Base-by-base conservation (phyloP, 2,113 vertebrate species). In the Mastomys natalensis region DNA sequence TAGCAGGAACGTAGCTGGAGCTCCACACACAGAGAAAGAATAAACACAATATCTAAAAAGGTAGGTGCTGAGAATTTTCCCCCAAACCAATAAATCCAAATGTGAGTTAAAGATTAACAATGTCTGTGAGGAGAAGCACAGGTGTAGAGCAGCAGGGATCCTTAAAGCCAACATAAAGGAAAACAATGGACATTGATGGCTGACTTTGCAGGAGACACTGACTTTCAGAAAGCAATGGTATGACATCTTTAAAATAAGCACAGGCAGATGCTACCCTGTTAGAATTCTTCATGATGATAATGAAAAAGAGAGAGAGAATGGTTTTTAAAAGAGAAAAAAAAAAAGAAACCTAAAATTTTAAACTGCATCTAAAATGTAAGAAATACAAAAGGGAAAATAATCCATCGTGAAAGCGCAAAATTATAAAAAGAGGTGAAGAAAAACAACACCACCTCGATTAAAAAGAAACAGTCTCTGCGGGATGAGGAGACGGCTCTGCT, bases 361-460 rank as follows among this genome's bases (percentile, higher is more conserved):
- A 43, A 70, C 60, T 45, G n/a, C 94, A 24, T 87, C 24, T 95
- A 34, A 16, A 66, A 45, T 77, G 40, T 82, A 51, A 87, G 15
- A 93, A 94, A 43, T 80, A 85, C 4, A 95, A 68, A 22, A 84
- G 62, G n/a, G 19, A 93, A 91, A 96, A 88, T 72, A 5, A 90
- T 45, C 29, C 34, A 88, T 15, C 7, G 43, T 91, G n/a, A 93
- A 51, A 88, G 29, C 51, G 96, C 7, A 66, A 55, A 94, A 45
- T 86, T 90, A 90, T 58, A 97, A 45, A 68, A 84, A 84, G 66
- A 29, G 70, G 58, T 84, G 45, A 96, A 88, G 45, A 40, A 60
- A 37, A 68, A 31, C 5, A 73, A 37, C 4, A 77, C 21, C 43
- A 58, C 22, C 24, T 26, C 26, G 43, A 7, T n/a, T 16, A 68